Evolutionary conservation across 2,888 invertebrate genomes (phyloP), one percentile per base, ranked within the genome.

Genomic region (Drosophila cognata): DNA sequence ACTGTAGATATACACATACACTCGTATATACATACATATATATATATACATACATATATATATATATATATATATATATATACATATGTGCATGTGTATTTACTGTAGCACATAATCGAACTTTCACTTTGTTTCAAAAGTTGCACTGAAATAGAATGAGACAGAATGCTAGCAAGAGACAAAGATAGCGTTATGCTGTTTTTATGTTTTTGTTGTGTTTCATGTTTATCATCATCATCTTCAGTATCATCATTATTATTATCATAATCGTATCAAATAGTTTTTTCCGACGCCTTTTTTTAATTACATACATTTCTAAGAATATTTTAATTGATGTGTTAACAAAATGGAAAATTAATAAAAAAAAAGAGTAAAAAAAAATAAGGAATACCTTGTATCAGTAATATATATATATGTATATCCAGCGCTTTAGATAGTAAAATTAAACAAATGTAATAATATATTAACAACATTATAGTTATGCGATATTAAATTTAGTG

Each of bases 381-480:
- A 51, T n/a, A 67, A 66, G 38, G 57, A 67, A 81, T 77, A 73
- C 65, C 55, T 73, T 58, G 57, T 59, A 80, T 82, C 57, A 63
- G 73, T 74, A 64, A 51, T 51, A 46, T 67, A 35, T 73, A 21
- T 46, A 25, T 25, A 25, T 46, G 46, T 46, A 64, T 51, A 65
- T 65, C 65, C 73, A 68, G 68, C 73, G 68, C 70, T 80, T 88
- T 82, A 88, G 74, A 71, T 79, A 87, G 87, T 75, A 84, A 48
- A 77, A 77, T 82, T 80, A 84, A 87, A 73, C 82, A 87, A 86
- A 84, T 43, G 13, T 31, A 57, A 57, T 57, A 88, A 88, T 88
- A 88, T 86, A 88, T 86, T 86, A 86, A 89, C 89, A 86, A 89
- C 86, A 82, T 79, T 82, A 82, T 43, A 81, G 75, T 86, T 81